These are phyloP conservation scores for Barnardius zonarius DNA, from an alignment of 2,113 vertebrate genomes.

Conservation along the genomic window DNA sequence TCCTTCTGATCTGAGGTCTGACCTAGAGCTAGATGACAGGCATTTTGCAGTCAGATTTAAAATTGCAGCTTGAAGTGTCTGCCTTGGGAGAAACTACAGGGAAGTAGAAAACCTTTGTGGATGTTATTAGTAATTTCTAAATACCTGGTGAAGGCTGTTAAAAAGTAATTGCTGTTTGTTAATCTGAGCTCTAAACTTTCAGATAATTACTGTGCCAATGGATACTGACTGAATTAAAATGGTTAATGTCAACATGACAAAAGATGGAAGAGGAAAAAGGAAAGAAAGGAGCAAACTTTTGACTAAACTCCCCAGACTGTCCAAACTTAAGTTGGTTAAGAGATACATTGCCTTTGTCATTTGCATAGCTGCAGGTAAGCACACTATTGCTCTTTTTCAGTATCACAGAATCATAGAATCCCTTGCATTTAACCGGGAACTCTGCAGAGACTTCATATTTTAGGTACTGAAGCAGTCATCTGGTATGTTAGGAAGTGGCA, in stretches of 20 bases:
- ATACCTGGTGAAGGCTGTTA: neutral
- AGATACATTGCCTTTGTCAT: neutral
- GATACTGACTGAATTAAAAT: neutral
- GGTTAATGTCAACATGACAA: neutral
- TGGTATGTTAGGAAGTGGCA: neutral
- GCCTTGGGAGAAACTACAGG: neutral
- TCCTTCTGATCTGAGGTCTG: neutral
- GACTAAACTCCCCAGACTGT: neutral
- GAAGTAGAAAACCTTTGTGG: neutral
- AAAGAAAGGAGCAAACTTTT: neutral
- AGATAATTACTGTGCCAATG: neutral
- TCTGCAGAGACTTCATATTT: neutral
- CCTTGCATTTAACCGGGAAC: neutral
- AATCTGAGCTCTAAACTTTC: neutral
- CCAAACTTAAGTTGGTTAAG: neutral
- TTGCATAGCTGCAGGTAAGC: neutral
- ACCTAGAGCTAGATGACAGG: neutral
- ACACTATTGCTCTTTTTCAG: neutral
- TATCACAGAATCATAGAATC: neutral
- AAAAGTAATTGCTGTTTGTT: neutral
- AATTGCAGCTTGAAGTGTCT: neutral
- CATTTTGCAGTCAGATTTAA: slow-evolving; percentile 6
- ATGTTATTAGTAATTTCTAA: neutral
- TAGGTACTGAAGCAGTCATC: neutral
- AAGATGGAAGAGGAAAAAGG: neutral